Evolutionary conservation across 2,113 vertebrate genomes (phyloP), one percentile per base, ranked within the genome.

Genomic region (Noctilio leporinus): DNA sequence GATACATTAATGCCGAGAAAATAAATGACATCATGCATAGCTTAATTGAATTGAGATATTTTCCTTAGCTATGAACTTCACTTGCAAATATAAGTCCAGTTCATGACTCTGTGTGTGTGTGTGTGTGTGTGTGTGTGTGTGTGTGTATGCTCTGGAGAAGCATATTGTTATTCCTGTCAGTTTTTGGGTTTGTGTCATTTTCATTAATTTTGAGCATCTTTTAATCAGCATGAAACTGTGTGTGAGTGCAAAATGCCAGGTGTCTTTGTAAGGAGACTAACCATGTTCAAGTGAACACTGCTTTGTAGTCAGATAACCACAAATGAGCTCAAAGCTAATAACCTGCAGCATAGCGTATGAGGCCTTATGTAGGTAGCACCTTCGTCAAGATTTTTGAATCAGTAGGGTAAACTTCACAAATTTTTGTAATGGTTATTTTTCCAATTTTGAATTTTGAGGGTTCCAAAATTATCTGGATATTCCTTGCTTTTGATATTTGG

Each of bases 151-250:
- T 65, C 14, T 92, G 59, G 70, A 3, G 24, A 92, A 91, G 45
- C 57, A 57, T 47, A 1, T 5, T 78, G 93, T 96, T 69, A 89
- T 70, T 82, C 45, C 82, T 97, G 69, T 95, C 49, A 94, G 95
- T 96, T 97, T 94, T 91, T 55, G 47, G 91, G 77, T 81, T 81
- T 93, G 59, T 89, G 80, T 96, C 40, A 91, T 95, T 96, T 89
- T 95, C 57, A 69, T 93, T 95, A 64, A 95, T 87, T 97, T 94
- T 26, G 95, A 97, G 98, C 98, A 98, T 98, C 98, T 93, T 97
- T 96, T 97, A 97, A 97, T 94, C 92, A 95, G 98, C 98, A 98
- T 98, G 98, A 92, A 96, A 91, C 62, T 85, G 78, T 76, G 49
- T 97, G 95, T 97, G 96, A 95, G 78, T 97, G 55, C 65, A 24